phyloP scores from a whole-genome alignment of 2,113 vertebrate species.

The Mus spicilegus region DNA sequence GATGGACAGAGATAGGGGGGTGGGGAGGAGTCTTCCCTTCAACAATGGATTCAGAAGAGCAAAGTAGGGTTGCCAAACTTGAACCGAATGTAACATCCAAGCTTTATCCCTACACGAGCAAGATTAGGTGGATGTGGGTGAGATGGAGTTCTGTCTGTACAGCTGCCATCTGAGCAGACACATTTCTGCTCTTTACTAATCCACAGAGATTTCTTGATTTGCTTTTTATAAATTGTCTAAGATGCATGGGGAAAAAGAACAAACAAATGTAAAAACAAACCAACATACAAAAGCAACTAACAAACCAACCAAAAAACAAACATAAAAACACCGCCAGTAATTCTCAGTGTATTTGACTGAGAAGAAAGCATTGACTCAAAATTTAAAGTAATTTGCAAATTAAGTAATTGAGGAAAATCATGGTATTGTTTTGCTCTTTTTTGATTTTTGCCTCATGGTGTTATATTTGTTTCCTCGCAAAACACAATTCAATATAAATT shows the following conservation, averaged over 20 bases:
- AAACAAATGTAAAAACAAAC: background rate
- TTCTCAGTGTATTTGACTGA: background rate
- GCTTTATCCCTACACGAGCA: background rate
- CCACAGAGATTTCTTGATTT: background rate
- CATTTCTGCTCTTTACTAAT: background rate
- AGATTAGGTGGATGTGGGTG: too few species aligned
- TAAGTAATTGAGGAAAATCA: background rate
- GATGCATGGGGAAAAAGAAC: background rate
- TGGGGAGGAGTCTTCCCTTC: background rate
- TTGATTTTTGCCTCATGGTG: background rate
- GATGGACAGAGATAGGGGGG: too few species aligned
- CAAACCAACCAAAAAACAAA: too few species aligned
- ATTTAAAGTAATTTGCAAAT: background rate
- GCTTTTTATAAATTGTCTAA: background rate
- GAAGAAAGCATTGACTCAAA: background rate
- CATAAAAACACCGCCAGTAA: background rate
- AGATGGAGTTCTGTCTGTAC: background rate
- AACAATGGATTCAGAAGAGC: background rate
- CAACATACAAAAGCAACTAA: too few species aligned
- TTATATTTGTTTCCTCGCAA: background rate
- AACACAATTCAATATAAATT: conserved; percentile 40
- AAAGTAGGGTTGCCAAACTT: background rate
- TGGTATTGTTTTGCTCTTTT: background rate
- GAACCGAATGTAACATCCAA: background rate
- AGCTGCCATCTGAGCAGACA: background rate